Base-by-base conservation (phyloP, 2,113 vertebrate genomes). In the Anhinga rufa region DNA sequence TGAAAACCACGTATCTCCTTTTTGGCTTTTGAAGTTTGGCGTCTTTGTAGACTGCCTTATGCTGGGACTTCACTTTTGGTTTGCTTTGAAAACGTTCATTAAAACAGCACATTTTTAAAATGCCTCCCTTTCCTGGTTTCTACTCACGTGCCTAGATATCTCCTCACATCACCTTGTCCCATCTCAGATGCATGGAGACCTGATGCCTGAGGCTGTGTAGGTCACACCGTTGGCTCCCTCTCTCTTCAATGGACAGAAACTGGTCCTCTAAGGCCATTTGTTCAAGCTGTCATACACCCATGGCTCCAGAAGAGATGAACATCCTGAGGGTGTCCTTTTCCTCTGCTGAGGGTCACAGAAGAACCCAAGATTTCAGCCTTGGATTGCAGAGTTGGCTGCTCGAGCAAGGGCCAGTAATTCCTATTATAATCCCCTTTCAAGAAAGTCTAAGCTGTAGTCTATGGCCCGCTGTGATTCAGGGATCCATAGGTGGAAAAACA, bases 11-110 rank as follows among this genome's bases (percentile, higher is more conserved):
- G 1, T 38, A 92, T 52, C 74, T 71, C 22, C 46, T 75, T 46
- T 85, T 36, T 12, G 12, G 71, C 86, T 80, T 94, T 90, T 95
- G 90, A 97, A 95, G 95, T 94, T 71, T 26, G 17, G 78, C 40
- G 44, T 69, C 90, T 96, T 86, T 90, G 71, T 65, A 87, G 88
- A 72, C 49, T 65, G 54, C 40, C 70, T 95, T 78, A 94, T 36
- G 55, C 55, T 6, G 18, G 20, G 40, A 82, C 79, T 88, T 92
- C 57, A 90, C 16, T 68, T 94, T 93, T 77, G 44, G 34, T 88
- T 94, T 80, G 52, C 75, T 95, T 95, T 88, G 61, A 92, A 90
- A 95, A 68, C 18, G 20, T 80, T 86, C 44, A 77, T 86, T 92
- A 82, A 90, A 96, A 13, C 57, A 61, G 62, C 55, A 74, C 75